These are phyloP conservation scores for Pristionchus japonicus DNA, from an alignment of 2,888 invertebrate species.

Conservation along the genomic window DNA sequence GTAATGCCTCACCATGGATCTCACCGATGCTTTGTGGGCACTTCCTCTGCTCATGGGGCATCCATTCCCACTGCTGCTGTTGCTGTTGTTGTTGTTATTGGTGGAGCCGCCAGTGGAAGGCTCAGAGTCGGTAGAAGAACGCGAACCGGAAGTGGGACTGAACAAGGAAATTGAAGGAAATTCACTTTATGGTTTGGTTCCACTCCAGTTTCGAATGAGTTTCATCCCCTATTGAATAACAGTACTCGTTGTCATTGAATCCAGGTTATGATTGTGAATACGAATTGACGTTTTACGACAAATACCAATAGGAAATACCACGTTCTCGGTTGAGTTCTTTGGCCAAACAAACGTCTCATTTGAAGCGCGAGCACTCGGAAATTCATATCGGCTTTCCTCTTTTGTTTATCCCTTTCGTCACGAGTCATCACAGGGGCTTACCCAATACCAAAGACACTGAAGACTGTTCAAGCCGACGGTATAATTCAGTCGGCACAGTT, in stretches of 20 bases:
- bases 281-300: background rate
- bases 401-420: background rate
- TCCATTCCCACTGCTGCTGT: background rate
- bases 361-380: slow-evolving; percentile 6
- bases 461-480: background rate
- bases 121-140: slow-evolving; percentile 31
- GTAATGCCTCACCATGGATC: slow-evolving; percentile 40
- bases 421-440: background rate
- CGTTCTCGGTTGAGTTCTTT: background rate
- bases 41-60: slow-evolving; percentile 4
- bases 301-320: background rate
- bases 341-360: background rate
- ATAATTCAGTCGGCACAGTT: background rate
- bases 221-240: no score
- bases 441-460: background rate
- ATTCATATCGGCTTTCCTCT: slow-evolving; percentile 19
- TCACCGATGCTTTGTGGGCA: slow-evolving; percentile 30
- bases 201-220: no score
- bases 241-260: background rate
- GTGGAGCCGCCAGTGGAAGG: slow-evolving; percentile 17
- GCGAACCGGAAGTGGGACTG: slow-evolving; percentile 23
- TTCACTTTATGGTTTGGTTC: no score
- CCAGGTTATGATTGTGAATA: background rate
- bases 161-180: no score
- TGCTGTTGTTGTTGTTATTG: slow-evolving; percentile 24